These are phyloP conservation scores for Mamestra brassicae DNA, from an alignment of 2,888 invertebrate species.

Conservation along the genomic window DNA sequence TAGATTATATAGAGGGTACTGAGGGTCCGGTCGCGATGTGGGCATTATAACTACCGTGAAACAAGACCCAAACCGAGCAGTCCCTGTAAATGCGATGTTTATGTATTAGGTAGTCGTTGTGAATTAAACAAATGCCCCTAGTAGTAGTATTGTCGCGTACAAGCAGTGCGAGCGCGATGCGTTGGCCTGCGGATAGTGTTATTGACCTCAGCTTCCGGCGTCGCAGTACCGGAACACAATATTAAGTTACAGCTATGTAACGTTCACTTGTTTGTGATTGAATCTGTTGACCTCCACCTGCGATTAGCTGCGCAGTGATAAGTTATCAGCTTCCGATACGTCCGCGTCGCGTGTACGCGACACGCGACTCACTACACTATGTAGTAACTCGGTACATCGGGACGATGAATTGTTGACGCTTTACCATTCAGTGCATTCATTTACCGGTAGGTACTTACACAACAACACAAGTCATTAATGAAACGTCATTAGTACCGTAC, in stretches of 20 bases:
- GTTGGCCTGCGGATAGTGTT: slow-evolving; percentile 4
- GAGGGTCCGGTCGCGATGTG: too few relatives aligned
- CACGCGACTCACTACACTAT: background rate
- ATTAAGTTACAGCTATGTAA: slow-evolving; percentile 2
- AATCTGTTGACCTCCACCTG: slow-evolving; percentile 39
- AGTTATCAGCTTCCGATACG: slow-evolving; percentile 16
- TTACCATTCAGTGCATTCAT: background rate
- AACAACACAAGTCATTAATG: background rate
- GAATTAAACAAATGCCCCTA: background rate
- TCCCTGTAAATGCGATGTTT: background rate
- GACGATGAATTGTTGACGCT: background rate
- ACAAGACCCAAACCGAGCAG: too few relatives aligned
- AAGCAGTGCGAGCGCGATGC: background rate
- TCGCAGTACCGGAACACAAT: background rate
- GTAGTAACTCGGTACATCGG: too few relatives aligned
- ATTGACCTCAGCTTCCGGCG: slow-evolving; percentile 22
- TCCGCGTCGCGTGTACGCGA: background rate
- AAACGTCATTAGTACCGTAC: background rate
- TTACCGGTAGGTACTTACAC: background rate
- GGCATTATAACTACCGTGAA: too few relatives aligned
- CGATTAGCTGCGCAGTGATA: slow-evolving; percentile 11
- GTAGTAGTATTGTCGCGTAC: slow-evolving; percentile 4
- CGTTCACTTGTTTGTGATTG: slow-evolving; percentile 1
- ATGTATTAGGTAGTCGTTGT: background rate
- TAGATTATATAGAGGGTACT: too few relatives aligned